Base-by-base conservation (phyloP, 2,113 vertebrate genomes). In the Copsychus sechellarum region DNA sequence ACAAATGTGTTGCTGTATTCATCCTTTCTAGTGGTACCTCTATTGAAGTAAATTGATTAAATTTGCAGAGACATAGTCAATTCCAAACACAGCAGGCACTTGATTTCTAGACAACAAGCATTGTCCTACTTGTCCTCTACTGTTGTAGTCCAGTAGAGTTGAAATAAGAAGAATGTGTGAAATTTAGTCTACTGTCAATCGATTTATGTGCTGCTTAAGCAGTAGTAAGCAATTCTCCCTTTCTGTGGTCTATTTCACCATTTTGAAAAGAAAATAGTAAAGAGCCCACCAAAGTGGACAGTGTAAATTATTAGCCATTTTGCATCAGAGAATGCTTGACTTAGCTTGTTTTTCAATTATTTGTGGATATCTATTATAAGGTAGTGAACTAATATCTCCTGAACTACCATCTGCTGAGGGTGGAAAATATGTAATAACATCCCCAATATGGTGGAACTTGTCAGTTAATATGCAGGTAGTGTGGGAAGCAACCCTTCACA, bases 41-140 rank as follows among this genome's bases (percentile, higher is more conserved):
- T 92, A 70, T 70, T 69, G 93, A 96, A 88, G 67, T 95, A 93
- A 97, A 97, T 93, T 87, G 95, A 96, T 96, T 96, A 96, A 95
- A 97, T 97, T 97, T 61, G 14, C 82, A 92, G 81, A 92, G 83
- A 95, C 93, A 87, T 86, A 92, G 93, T 97, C 96, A 95, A 96
- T 98, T 97, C 95, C 94, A 84, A 82, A 86, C 96, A 93, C 89
- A 79, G 90, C 82, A 88, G 94, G 96, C 42, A 84, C 53, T 81
- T 78, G 74, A 92, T 91, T 92, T 96, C 79, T 70, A 86, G 51
- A 86, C 83, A 91, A 94, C 18, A 5, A 5, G 34, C 71, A 62
- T 93, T 94, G 81, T 65, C 61, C 64, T 67, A 45, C 81, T 81
- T 92, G 83, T 85, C 72, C 66, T 95, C 56, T 95, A 77, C 88